A percentile compares a stretch with the other conserved stretches of the same genome.
Evolutionary conservation across 1,140 invertebrate genomes (phyloP).

Genomic region (Aradophagus sp.): DNA sequence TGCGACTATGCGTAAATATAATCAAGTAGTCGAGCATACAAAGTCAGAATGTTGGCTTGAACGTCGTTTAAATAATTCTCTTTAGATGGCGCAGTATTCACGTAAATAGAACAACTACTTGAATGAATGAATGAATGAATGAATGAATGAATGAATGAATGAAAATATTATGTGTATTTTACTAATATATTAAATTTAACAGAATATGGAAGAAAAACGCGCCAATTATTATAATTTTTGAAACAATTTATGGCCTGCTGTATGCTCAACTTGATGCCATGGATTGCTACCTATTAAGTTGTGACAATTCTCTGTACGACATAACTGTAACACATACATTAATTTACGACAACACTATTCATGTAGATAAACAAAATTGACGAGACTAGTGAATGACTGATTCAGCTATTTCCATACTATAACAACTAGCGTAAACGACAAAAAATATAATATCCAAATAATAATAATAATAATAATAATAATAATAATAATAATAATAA

Average conservation of each 20-base stretch:
- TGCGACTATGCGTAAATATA: constrained; percentile 19
- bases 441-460: constrained; percentile 50
- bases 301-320: constrained; percentile 27
- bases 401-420: constrained; percentile 67
- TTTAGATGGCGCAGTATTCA: too few relatives aligned
- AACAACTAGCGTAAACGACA: constrained; percentile 53
- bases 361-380: constrained; percentile 68
- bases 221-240: too few relatives aligned
- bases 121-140: too few relatives aligned
- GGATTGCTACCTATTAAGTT: constrained; percentile 29
- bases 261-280: constrained; percentile 42
- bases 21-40: constrained; percentile 33
- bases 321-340: constrained; percentile 32
- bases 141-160: too few relatives aligned
- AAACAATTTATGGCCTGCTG: too few relatives aligned
- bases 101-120: too few relatives aligned
- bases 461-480: not conserved
- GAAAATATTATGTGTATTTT: too few relatives aligned
- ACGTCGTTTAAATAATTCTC: too few relatives aligned
- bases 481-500: not conserved
- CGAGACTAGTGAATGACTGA: constrained; percentile 76
- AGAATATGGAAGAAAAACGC: too few relatives aligned
- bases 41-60: constrained; percentile 10
- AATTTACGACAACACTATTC: constrained; percentile 57
- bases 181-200: too few relatives aligned